Base-by-base conservation (phyloP, 2,888 invertebrate genomes). In the Phengaris alcon region DNA sequence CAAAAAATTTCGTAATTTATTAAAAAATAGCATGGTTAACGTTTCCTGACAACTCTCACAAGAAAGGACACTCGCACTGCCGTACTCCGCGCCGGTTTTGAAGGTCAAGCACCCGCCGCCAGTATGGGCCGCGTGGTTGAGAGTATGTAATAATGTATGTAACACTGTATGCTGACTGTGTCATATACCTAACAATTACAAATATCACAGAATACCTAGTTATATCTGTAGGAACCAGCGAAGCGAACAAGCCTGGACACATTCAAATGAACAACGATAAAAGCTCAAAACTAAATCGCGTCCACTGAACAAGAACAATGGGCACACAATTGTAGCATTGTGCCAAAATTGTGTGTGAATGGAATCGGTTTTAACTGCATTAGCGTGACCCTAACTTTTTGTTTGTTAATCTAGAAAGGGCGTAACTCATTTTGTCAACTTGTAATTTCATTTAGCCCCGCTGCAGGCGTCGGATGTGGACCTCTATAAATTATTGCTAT, bases 341-440 rank as follows among this genome's bases (percentile, higher is more conserved):
- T 91, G 75, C 84, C 84, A 87, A 87, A 86, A 86, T 87, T 87
- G 80, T 85, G 79, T 84, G 86, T 90, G 93, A 92, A 93, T 93
- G 86, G 90, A 92, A 86, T 93, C 89, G 90, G 90, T 85, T 89
- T 83, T 91, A 92, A 93, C 92, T 90, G 88, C 87, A 88, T 93
- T 92, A 92, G 85, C 84, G 88, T 90, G 91, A 91, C 92, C 93
- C 92, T 89, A 91, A 91, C 88, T 92, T 93, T 93, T 92, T 93
- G 93, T 93, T 93, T 93, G 92, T 93, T 93, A 93, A 93, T 93
- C 91, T 90, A 89, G 89, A 90, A 90, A 91, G 92, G 93, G 92
- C 93, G 93, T 93, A 90, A 92, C 92, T 93, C 93, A 90, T 92
- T 93, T 92, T 90, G 91, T 92, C 92, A 89, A 90, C 91, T 88